phyloP scores from a whole-genome alignment of 1,140 invertebrate species.

The Akabosia matsudoensis region DNA sequence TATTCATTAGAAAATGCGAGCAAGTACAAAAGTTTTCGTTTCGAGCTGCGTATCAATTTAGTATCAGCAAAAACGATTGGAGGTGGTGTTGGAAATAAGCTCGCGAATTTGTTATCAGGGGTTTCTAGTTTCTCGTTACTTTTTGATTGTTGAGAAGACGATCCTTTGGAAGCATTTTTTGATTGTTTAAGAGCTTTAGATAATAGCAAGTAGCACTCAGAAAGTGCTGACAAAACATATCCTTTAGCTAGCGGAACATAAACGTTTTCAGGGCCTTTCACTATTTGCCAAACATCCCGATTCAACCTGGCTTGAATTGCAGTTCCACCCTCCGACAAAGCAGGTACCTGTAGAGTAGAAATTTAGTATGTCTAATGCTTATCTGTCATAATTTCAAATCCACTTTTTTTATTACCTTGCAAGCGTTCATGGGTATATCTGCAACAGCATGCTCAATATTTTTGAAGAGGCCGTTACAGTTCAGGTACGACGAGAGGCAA shows the following conservation, averaged over 20 bases:
- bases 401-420: conserved; percentile 25
- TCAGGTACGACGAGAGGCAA: conserved; percentile 29
- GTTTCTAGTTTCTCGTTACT: neutral
- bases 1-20: conserved; percentile 34
- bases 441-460: conserved; percentile 30
- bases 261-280: conserved; percentile 15
- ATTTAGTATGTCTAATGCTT: too few species aligned
- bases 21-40: conserved; percentile 32
- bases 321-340: conserved; percentile 34
- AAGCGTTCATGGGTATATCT: conserved; percentile 30
- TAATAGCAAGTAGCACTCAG: conserved; percentile 24
- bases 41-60: conserved; percentile 10
- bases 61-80: neutral
- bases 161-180: neutral
- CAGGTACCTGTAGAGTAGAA: conserved; percentile 25
- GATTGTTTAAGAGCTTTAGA: neutral
- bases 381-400: neutral
- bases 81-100: neutral
- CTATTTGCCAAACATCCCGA: conserved; percentile 25
- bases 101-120: neutral
- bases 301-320: conserved; percentile 9
- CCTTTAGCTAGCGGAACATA: conserved; percentile 1
- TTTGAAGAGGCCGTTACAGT: conserved; percentile 26
- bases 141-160: neutral
- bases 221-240: conserved; percentile 33